Evolutionary conservation across 2,797 vertebrate genomes (phyloP).

Genomic region (Chaenodraco wilsoni): DNA sequence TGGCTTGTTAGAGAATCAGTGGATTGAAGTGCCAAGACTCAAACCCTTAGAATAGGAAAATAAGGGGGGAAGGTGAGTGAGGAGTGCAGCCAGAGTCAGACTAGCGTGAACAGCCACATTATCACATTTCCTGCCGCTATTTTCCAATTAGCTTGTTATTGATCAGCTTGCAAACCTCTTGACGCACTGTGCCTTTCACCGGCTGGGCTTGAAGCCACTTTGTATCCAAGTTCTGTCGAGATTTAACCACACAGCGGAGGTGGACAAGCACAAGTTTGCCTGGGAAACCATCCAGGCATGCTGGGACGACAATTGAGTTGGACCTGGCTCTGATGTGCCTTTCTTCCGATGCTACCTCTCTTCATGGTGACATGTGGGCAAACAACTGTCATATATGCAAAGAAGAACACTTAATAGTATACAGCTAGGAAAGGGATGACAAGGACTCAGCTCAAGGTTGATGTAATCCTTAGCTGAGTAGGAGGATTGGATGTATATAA

Average conservation of each 20-base stretch:
- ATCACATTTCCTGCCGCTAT: conserved; percentile 78
- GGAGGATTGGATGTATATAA: conserved; percentile 20
- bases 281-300: conserved; percentile 43
- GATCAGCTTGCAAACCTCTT: conserved; percentile 65
- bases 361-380: not conserved
- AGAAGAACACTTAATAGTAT: not conserved
- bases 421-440: conserved; percentile 15
- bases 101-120: conserved; percentile 68
- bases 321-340: conserved; percentile 10
- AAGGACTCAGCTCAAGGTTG: conserved; percentile 27
- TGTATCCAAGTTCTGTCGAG: conserved; percentile 47
- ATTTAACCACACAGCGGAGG: conserved; percentile 42
- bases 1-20: conserved; percentile 60
- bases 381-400: not conserved
- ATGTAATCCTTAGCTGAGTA: conserved; percentile 9
- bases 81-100: conserved; percentile 48
- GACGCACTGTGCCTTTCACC: conserved; percentile 51
- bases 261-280: conserved; percentile 26
- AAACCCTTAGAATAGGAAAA: conserved; percentile 36
- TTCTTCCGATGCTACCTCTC: conserved; percentile 15
- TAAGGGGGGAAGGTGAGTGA: conserved; percentile 5
- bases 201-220: conserved; percentile 67
- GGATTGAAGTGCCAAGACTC: conserved; percentile 61
- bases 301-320: not conserved
- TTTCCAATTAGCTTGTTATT: conserved; percentile 79